Base-by-base conservation (phyloP, 2,888 invertebrate species). In the Diadegma fenestrale region DNA sequence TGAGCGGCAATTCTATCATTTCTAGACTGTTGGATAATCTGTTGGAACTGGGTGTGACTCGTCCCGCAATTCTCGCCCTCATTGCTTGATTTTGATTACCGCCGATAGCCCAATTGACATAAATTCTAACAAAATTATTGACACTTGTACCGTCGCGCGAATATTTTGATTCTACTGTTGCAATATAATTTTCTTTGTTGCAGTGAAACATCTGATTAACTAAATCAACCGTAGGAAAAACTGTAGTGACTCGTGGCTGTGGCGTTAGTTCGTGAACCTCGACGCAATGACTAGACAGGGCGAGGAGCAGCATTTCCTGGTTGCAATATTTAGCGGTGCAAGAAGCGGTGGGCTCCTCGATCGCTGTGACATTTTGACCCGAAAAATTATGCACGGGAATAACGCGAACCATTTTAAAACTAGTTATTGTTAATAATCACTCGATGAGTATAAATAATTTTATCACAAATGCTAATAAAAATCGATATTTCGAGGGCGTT, bases 181-280 rank as follows among this genome's bases (percentile, higher is more conserved):
- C 95, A 5, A 97, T 95, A 92, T 96, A 97, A 90, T 96, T 95
- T 95, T 97, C 97, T 90, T 96, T 95, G 77, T 95, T 92, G 89
- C 97, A 97, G 90, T 97, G 96, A 0, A 95, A 93, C 71, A 97
- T 94, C 90, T 96, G 95, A 69, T 95, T 94, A 6, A 96, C 96
- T 89, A 96, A 95, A 88, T 97, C 97, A 0, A 97, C 97, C 0
- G 97, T 97, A 0, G 97, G 96, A 91, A 97, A 96, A 0, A 95
- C 95, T 88, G 96, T 95, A n/a, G 95, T 90, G 6, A 95, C 92
- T 75, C 93, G 92, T 19, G 94, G 92, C 41, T 94, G 93, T 0
- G 93, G 90, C 10, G 79, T 89, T 69, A 96, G 90, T 89, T 95
- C 95, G 88, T 95, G 94, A 0, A 96, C 96, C 92, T 96, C 95